A percentile compares a stretch with the other conserved stretches of the same genome.
Conservation (phyloP, 2,797 vertebrate species). For the Notolepis coatsorum region DNA sequence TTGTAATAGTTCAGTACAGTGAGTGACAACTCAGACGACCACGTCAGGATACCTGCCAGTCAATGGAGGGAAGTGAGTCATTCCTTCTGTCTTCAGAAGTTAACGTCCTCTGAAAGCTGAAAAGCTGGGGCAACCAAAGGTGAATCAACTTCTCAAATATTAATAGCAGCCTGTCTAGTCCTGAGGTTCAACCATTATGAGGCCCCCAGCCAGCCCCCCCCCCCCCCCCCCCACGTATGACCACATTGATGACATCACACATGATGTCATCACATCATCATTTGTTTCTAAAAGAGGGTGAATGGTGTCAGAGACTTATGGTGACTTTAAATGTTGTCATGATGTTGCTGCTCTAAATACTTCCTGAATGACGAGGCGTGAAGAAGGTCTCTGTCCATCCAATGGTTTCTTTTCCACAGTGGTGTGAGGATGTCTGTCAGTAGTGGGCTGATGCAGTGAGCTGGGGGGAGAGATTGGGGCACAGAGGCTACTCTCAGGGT, state of each 20-base stretch:
- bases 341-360: slow-evolving; percentile 35
- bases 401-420: too few relatives aligned
- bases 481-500: too few relatives aligned
- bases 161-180: neutral
- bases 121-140: neutral
- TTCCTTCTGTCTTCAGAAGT: too few relatives aligned
- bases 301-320: slow-evolving; percentile 23
- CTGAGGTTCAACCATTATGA: neutral
- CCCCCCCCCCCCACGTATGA: too few relatives aligned
- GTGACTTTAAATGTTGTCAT: slow-evolving; percentile 39
- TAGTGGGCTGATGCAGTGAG: neutral
- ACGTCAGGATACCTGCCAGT: too few relatives aligned
- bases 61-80: too few relatives aligned
- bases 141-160: slow-evolving; percentile 12
- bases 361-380: slow-evolving; percentile 36
- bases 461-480: neutral
- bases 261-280: slow-evolving; percentile 33
- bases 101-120: too few relatives aligned
- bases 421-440: too few relatives aligned
- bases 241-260: slow-evolving; percentile 11
- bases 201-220: too few relatives aligned
- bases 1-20: too few relatives aligned
- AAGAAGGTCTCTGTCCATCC: too few relatives aligned
- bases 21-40: too few relatives aligned
- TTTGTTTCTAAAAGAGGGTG: slow-evolving; percentile 32